These are phyloP conservation scores for Halcyon smyrnensis DNA, from an alignment of 2,797 vertebrate species.

Conservation along the genomic window DNA sequence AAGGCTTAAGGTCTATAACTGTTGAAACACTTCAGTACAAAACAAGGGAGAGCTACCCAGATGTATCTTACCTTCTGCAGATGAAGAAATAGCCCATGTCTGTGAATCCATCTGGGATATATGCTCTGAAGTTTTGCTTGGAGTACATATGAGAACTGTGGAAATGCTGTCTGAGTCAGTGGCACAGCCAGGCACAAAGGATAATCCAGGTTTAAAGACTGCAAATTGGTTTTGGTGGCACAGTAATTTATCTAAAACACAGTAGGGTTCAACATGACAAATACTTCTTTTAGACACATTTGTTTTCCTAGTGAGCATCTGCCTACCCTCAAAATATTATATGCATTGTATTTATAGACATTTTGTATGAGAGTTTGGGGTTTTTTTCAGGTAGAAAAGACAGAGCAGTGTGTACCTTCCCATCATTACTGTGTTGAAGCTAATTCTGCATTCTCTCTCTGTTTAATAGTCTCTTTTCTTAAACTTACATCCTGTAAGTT, in stretches of 20 bases:
- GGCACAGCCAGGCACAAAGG: conserved; percentile 84
- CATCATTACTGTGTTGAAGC: neutral
- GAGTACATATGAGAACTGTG: conserved; percentile 81
- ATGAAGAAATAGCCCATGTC: conserved; percentile 82
- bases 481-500: neutral
- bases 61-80: conserved; percentile 79
- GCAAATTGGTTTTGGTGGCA: neutral
- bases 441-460: neutral
- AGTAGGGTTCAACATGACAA: neutral
- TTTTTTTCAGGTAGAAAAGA: neutral
- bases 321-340: neutral
- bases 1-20: neutral
- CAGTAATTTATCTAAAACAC: neutral
- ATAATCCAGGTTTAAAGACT: conserved; percentile 67
- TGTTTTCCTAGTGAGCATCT: neutral
- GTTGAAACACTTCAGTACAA: neutral
- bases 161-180: conserved; percentile 80
- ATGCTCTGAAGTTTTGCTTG: conserved; percentile 80
- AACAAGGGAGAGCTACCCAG: neutral
- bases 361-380: neutral
- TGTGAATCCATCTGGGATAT: conserved; percentile 82
- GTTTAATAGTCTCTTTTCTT: neutral
- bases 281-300: neutral
- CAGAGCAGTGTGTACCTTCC: neutral
- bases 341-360: neutral